These are phyloP conservation scores for Mungos mungo DNA, from an alignment of 2,113 vertebrate genomes.

Conservation along the genomic window DNA sequence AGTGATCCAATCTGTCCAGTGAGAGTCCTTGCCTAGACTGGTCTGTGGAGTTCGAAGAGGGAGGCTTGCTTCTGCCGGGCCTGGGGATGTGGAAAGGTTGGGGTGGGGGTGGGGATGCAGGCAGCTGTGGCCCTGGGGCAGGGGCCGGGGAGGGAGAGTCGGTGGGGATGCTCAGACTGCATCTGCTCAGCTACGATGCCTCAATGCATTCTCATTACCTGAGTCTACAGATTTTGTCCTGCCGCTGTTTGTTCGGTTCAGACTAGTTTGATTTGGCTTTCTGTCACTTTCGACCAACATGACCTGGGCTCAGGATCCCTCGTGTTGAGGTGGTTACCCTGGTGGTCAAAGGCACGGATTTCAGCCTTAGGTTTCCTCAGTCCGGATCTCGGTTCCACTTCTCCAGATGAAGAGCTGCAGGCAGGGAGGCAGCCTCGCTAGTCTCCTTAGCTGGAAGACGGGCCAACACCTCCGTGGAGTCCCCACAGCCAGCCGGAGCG, in stretches of 20 bases:
- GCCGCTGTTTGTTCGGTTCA: neutral
- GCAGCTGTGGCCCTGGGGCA: neutral
- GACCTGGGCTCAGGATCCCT: too few species aligned
- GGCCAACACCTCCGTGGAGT: too few species aligned
- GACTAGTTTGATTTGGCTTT: neutral
- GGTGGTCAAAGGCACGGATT: neutral
- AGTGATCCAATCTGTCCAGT: neutral
- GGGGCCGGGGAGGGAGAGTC: neutral
- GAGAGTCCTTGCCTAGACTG: neutral
- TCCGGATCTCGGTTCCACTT: neutral
- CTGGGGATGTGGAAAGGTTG: rapidly evolving
- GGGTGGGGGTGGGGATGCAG: neutral
- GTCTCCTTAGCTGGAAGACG: neutral
- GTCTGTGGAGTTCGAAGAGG: neutral
- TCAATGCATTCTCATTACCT: neutral
- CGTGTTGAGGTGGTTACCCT: neutral
- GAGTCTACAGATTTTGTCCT: neutral
- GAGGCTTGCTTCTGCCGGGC: neutral
- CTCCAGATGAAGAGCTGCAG: neutral
- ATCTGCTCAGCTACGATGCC: neutral
- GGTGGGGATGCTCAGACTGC: neutral
- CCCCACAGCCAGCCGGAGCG: neutral
- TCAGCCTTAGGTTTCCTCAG: neutral
- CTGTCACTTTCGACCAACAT: neutral
- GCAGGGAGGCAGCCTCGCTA: neutral